Conservation (phyloP, 2,888 invertebrate genomes). For the Tetropium fuscum region DNA sequence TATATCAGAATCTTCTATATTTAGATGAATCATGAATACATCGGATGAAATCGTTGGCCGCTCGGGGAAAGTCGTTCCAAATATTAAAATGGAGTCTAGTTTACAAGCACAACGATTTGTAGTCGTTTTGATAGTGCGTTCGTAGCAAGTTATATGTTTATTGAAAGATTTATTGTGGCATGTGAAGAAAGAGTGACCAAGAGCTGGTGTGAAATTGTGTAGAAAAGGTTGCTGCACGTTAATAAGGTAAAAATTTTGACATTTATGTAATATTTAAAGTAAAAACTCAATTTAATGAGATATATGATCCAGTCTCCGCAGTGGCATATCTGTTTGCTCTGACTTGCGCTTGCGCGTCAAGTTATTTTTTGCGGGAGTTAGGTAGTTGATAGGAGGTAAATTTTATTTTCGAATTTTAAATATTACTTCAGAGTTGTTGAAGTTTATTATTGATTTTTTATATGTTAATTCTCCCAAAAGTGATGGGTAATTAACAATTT, state of each 20-base stretch:
- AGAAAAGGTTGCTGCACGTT: constrained; percentile 32
- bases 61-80: constrained; percentile 31
- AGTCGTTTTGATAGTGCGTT: constrained; percentile 54
- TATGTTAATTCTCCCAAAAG: not conserved
- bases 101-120: constrained; percentile 59
- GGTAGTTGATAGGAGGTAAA: constrained; percentile 19
- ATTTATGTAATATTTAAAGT: constrained; percentile 45
- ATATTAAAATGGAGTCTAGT: constrained; percentile 56
- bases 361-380: constrained; percentile 51
- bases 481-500: too few species aligned
- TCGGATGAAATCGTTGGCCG: constrained; percentile 29
- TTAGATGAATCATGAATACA: constrained; percentile 18
- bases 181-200: constrained; percentile 38
- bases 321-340: constrained; percentile 58
- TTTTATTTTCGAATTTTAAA: constrained; percentile 31
- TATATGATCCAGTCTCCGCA: constrained; percentile 52
- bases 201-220: constrained; percentile 37
- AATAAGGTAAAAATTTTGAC: constrained; percentile 50
- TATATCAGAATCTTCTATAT: not conserved
- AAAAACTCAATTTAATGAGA: constrained; percentile 42
- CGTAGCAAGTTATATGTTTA: constrained; percentile 27
- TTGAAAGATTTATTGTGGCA: constrained; percentile 38
- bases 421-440: constrained; percentile 7
- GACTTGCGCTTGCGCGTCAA: constrained; percentile 51
- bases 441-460: not conserved